Percentiles rank a stretch among this genome's conserved stretches.
phyloP scores from a whole-genome alignment of 2,113 vertebrate species.

The Muscicapa adusta region DNA sequence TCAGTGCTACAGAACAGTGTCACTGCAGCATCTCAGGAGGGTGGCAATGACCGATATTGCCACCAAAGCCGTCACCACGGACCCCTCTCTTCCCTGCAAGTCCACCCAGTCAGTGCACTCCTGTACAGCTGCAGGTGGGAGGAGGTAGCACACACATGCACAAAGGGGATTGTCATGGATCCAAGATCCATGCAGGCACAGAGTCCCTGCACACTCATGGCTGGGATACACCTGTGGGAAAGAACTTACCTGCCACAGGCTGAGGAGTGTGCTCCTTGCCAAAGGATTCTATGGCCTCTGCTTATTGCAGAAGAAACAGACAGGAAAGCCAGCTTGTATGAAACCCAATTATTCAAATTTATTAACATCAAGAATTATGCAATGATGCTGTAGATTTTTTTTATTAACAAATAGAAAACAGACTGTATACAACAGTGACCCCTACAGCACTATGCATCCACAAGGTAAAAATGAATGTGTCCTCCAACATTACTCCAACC shows the following conservation, averaged over 20 bases:
- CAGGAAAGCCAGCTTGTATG: conserved; percentile 76
- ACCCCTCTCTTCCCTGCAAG: not conserved
- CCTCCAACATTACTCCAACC: conserved; percentile 75
- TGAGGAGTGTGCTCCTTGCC: not conserved
- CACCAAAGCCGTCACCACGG: not conserved
- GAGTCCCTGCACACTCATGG: accelerated
- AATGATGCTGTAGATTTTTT: conserved; percentile 87
- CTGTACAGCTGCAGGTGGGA: accelerated
- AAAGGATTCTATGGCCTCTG: not conserved
- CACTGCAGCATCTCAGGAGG: not conserved
- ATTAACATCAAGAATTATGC: conserved; percentile 93
- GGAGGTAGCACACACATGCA: not conserved
- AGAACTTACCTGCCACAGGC: not conserved
- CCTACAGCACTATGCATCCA: conserved; percentile 90
- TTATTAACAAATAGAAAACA: conserved; percentile 98
- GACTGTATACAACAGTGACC: conserved; percentile 92
- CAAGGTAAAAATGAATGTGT: conserved; percentile 96
- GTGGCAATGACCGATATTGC: accelerated
- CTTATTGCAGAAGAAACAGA: conserved; percentile 65
- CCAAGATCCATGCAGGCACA: not conserved
- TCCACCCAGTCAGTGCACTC: not conserved
- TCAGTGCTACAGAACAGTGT: accelerated
- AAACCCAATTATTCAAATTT: conserved; percentile 96
- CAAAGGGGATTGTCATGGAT: not conserved
- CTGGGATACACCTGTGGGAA: not conserved